A percentile compares a stretch with the other conserved stretches of the same genome.
Evolutionary conservation across 2,113 vertebrate species (phyloP).

Genomic region (Excalfactoria chinensis): DNA sequence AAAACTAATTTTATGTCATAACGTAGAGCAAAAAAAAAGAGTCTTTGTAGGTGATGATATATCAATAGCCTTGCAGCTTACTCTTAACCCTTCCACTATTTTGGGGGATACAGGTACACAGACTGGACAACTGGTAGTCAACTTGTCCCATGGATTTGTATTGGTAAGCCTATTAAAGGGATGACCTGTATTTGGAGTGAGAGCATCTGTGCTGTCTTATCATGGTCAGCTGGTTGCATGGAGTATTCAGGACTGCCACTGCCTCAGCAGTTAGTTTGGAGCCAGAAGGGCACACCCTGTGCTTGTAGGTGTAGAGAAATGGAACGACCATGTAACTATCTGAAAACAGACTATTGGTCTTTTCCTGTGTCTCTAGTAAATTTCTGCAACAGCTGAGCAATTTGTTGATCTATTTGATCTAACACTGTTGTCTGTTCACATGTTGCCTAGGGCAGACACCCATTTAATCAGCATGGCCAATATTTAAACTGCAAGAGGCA

Average conservation of each 20-base stretch:
- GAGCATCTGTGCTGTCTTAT: background rate
- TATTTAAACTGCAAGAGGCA: background rate
- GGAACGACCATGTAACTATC: background rate
- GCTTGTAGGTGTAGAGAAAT: background rate
- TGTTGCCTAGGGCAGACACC: background rate
- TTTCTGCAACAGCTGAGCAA: background rate
- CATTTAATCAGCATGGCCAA: background rate
- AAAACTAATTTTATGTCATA: background rate
- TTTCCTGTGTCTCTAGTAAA: background rate
- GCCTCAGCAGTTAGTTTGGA: background rate
- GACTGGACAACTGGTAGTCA: background rate
- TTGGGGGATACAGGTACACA: background rate
- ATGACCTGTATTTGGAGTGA: background rate
- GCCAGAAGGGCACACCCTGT: background rate
- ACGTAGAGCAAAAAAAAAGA: background rate
- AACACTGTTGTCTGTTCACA: background rate
- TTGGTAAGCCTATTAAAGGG: background rate
- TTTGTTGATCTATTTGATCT: background rate
- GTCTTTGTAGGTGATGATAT: background rate
- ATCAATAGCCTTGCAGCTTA: background rate
- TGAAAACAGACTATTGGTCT: background rate
- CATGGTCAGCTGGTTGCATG: background rate
- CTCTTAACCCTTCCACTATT: background rate
- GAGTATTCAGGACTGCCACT: background rate
- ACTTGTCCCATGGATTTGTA: background rate